These are phyloP conservation scores for Drosophila kuntzei DNA, from an alignment of 2,888 invertebrate species.

Conservation along the genomic window DNA sequence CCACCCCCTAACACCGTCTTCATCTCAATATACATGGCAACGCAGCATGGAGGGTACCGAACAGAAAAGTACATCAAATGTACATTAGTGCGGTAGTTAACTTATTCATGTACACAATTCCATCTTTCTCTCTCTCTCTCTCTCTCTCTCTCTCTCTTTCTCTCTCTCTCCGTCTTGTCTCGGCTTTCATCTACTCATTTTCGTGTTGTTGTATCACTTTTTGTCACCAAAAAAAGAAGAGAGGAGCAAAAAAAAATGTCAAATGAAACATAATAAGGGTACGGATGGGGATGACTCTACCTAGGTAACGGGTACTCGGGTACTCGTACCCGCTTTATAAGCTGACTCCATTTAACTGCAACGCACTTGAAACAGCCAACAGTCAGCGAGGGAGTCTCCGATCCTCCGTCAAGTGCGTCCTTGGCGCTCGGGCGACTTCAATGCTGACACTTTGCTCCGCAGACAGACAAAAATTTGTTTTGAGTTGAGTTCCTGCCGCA, in stretches of 20 bases:
- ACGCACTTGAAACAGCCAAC: conserved; percentile 55
- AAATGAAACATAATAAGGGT: conserved; percentile 70
- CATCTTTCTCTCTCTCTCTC: conserved; percentile 27
- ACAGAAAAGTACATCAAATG: conserved; percentile 73
- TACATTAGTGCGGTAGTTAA: conserved; percentile 76
- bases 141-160: neutral
- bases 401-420: conserved; percentile 51
- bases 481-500: conserved; percentile 52
- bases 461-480: conserved; percentile 54
- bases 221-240: conserved; percentile 35
- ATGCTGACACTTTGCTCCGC: conserved; percentile 52
- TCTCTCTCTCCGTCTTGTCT: neutral
- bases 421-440: conserved; percentile 51
- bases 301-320: neutral
- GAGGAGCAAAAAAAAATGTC: conserved; percentile 45
- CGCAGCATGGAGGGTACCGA: conserved; percentile 28
- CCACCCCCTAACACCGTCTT: conserved; percentile 6
- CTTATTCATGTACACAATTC: conserved; percentile 70
- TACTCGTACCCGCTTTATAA: conserved; percentile 49
- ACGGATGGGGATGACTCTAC: conserved; percentile 15
- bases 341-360: conserved; percentile 65
- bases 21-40: conserved; percentile 52
- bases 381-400: conserved; percentile 10
- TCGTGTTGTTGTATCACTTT: conserved; percentile 54
- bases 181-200: conserved; percentile 30